Conservation (phyloP, 2,888 invertebrate genomes). For the Hermodice carunculata region DNA sequence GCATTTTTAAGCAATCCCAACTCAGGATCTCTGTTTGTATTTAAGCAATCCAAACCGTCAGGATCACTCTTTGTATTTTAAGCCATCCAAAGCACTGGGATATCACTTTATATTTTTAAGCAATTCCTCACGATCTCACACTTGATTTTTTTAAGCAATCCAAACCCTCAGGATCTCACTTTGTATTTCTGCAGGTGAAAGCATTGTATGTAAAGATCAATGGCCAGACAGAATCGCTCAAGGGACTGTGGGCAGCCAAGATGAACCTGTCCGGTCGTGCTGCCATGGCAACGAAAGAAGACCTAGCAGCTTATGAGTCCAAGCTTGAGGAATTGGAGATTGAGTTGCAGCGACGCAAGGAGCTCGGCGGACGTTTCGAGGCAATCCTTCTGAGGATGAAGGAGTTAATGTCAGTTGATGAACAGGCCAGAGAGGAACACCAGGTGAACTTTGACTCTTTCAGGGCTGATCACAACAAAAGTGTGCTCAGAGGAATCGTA, state of each 20-base stretch:
- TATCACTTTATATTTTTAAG: too few relatives aligned
- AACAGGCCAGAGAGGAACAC: conserved; percentile 56
- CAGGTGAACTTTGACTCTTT: conserved; percentile 46
- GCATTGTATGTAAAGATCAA: conserved; percentile 61
- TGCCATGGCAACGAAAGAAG: conserved; percentile 56
- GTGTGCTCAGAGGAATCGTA: too few relatives aligned
- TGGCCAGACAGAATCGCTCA: conserved; percentile 63
- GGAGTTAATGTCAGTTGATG: conserved; percentile 53
- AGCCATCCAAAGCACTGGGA: too few relatives aligned
- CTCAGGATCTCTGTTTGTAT: too few relatives aligned
- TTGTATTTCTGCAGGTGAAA: conserved; percentile 55
- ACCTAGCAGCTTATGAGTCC: conserved; percentile 54
- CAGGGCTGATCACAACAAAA: too few relatives aligned
- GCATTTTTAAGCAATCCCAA: too few relatives aligned
- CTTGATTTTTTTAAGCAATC: too few relatives aligned
- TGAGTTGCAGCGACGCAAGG: conserved; percentile 60
- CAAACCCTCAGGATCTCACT: too few relatives aligned
- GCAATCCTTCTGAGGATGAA: conserved; percentile 50
- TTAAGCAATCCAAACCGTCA: too few relatives aligned
- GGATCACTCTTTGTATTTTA: too few relatives aligned
- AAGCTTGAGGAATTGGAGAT: conserved; percentile 56
- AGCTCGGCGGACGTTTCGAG: conserved; percentile 57
- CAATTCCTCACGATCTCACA: too few relatives aligned
- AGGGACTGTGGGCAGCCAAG: conserved; percentile 67
- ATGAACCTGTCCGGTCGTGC: conserved; percentile 60